Evolutionary conservation across 2,888 invertebrate species (phyloP), one percentile per base, ranked within the genome.

Genomic region (Linnaemya vulpina): DNA sequence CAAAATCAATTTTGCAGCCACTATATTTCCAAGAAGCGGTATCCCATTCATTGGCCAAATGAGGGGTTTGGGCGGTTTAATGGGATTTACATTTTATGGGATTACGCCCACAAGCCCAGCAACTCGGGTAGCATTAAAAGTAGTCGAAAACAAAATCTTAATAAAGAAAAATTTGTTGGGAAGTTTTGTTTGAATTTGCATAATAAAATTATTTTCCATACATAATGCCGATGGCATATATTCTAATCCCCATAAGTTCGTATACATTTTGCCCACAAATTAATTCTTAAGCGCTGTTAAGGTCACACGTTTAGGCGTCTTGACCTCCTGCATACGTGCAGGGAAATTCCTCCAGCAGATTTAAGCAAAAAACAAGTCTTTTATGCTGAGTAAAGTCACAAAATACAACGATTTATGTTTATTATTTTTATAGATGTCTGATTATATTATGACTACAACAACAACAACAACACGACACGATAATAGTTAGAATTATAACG

Each of bases 391-490:
- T 3, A 2, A 30, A 43, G 30, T 20, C 60, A 60, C 60, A 51
- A 74, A 74, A 60, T 17, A 20, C 22, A 81, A 51, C 30, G 22
- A 67, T 74, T 74, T 75, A 62, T 80, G 7, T 51, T 22, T 58
- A 79, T 80, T 62, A 46, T 65, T 73, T 60, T 49, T 60, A 65
- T 43, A 62, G 17, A 70, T 70, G 70, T 67, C 63, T 68, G 68
- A 75, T 76, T 53, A 71, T 51, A 71, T 76, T 75, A 79, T 75
- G 84, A 30, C 35, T 17, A 68, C 43, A 51, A 81, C 22, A 60
- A 38, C 17, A 35, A 35, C 35, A 35, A 35, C 35, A 35, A 35
- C 40, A 80, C 22, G 51, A 43, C 17, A 68, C 38, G 62, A 68
- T 55, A 51, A 22, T 38, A 35, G n/a, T 60, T 65, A 43, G 49